Evolutionary conservation across 2,113 vertebrate species (phyloP), one percentile per base, ranked within the genome.

Genomic region (Nansenia antarctica): DNA sequence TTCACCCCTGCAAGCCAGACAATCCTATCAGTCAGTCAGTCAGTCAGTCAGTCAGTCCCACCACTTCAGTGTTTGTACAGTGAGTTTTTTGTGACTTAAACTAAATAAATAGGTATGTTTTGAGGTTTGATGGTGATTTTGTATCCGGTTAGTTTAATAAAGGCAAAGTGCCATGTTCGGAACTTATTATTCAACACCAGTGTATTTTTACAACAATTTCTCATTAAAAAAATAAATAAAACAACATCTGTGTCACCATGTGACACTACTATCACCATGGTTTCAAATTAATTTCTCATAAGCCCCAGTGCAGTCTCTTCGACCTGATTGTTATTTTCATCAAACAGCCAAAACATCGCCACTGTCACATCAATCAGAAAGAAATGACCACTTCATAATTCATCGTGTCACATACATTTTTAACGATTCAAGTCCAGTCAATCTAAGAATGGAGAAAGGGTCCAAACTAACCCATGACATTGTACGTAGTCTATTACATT

Each of bases 401-500:
- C 4, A 55, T 55, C 11, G 26, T 55, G 53, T 12, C 53, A 55
- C 24, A 55, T 55, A 55, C 26, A 57, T 57, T 18, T 31, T 31
- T 31, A 18, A 57, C 27, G 26, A 57, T 57, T n/a, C 53, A 26
- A 29, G 53, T 55, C 26, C 26, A 26, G 53, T 55, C 53, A 27
- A 9, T 55, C 53, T 24, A 55, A 55, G 39, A n/a, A 42, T 18
- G 39, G 39, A 5, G 15, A 49, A 49, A 11, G 20, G 9, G n/a
- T n/a, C 18, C 45, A 20, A 30, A 57, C 27, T 57, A 14, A 57
- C 8, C 30, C 54, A 27, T 57, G 29, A 57, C 54, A 35, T 60
- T 60, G 30, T 32, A 34, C 47, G 52, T 67, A 73, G 54, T 65
- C 37, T 5, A 2, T 39, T 59, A 64, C 32, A 58, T 67, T 62